Evolutionary conservation across 2,113 vertebrate genomes (phyloP).

Genomic region (Rhagologus leucostigma): DNA sequence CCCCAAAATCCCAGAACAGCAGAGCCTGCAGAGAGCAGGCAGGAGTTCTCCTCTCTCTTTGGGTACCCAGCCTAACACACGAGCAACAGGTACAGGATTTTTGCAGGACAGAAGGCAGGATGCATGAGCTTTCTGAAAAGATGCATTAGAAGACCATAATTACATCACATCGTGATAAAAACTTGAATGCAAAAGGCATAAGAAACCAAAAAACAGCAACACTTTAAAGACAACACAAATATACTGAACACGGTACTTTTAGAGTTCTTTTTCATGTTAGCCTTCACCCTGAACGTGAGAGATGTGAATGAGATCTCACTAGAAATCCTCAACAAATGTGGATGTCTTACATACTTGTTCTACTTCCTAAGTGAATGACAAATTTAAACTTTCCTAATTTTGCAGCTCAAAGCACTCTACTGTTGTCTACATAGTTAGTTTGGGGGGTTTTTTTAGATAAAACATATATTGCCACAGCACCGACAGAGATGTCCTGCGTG

Average conservation of each 20-base stretch:
- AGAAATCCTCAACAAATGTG: not conserved
- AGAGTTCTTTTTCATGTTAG: not conserved
- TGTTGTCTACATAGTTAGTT: not conserved
- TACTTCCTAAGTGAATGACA: not conserved
- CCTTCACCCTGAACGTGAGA: not conserved
- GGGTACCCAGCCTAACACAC: not conserved
- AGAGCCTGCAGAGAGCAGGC: not conserved
- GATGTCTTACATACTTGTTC: not conserved
- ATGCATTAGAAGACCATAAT: not conserved
- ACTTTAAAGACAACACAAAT: not conserved
- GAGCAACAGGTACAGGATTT: not conserved
- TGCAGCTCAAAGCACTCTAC: not conserved
- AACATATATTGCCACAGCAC: not conserved
- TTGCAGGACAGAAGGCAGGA: not conserved
- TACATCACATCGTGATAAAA: not conserved
- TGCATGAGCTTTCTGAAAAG: not conserved
- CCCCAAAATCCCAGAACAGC: not conserved
- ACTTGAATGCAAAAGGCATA: not conserved
- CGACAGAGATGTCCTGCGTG: not conserved
- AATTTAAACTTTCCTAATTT: not conserved
- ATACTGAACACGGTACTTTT: rapidly evolving
- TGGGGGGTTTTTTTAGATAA: not conserved
- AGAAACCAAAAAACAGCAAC: not conserved
- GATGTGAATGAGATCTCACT: not conserved
- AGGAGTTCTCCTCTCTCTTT: not conserved